phyloP scores from a whole-genome alignment of 2,888 invertebrate species.

The Megalurothrips usitatus region DNA sequence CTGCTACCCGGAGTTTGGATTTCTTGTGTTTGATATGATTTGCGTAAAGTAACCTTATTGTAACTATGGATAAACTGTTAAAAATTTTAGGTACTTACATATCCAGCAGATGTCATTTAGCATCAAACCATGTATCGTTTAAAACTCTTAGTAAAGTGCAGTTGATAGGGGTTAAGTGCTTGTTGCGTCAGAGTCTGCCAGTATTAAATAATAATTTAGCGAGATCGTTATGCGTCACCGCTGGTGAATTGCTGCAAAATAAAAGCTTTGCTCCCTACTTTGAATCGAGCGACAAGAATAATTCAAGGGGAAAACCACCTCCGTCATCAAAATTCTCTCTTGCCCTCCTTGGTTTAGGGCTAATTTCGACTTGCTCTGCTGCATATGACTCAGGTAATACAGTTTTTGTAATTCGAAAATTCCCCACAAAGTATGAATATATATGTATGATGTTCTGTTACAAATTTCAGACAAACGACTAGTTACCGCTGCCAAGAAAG shows the following conservation, averaged over 20 bases:
- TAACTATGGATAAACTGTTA: constrained; percentile 7
- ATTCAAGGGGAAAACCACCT: background rate
- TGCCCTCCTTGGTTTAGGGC: background rate
- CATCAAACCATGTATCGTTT: background rate
- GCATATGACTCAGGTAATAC: background rate
- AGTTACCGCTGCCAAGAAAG: background rate
- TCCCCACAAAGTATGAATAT: too few relatives aligned
- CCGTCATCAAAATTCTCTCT: background rate
- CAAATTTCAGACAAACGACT: background rate
- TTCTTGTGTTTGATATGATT: background rate
- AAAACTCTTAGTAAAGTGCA: background rate
- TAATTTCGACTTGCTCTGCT: background rate
- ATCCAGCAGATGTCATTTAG: background rate
- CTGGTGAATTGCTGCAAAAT: background rate
- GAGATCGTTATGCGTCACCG: background rate
- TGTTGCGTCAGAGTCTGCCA: background rate
- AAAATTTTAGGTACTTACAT: background rate
- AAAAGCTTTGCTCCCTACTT: background rate
- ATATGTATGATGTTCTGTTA: background rate
- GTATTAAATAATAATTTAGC: background rate
- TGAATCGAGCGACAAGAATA: background rate
- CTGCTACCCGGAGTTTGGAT: background rate
- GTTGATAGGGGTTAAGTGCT: background rate
- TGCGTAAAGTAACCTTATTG: background rate
- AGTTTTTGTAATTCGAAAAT: background rate